phyloP scores from a whole-genome alignment of 2,797 vertebrate genomes.

The Nasua narica region DNA sequence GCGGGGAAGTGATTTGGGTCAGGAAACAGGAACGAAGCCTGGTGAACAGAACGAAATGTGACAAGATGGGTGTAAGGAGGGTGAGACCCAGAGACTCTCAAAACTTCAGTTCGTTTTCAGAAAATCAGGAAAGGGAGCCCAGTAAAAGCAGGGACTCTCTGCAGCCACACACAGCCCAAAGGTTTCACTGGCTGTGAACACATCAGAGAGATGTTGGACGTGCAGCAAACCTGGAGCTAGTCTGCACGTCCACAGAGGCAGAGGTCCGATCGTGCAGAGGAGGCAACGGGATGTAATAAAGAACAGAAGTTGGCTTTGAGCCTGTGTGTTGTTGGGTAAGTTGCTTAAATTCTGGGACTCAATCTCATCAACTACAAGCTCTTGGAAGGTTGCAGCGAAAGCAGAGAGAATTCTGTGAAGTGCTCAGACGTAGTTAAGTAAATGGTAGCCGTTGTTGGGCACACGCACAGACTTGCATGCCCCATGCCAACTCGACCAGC shows the following conservation, averaged over 20 bases:
- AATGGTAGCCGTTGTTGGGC: not conserved
- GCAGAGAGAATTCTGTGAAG: not conserved
- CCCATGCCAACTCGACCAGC: not conserved
- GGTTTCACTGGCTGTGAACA: rapidly evolving
- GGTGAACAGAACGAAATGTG: rapidly evolving
- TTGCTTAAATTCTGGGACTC: not conserved
- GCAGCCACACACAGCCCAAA: rapidly evolving
- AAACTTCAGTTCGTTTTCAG: not conserved
- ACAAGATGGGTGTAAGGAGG: no score
- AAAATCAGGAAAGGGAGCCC: not conserved
- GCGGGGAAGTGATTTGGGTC: no score
- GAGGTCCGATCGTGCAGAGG: rapidly evolving
- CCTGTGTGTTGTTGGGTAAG: not conserved
- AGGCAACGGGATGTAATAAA: rapidly evolving
- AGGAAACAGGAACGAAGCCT: no score
- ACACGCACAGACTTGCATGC: rapidly evolving
- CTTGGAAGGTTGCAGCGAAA: not conserved
- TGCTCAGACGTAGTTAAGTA: rapidly evolving
- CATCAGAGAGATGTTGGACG: not conserved
- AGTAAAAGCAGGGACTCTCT: not conserved
- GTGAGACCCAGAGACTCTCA: not conserved
- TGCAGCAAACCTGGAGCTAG: rapidly evolving
- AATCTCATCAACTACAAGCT: not conserved
- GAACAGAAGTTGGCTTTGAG: not conserved
- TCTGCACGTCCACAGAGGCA: rapidly evolving